Base-by-base conservation (phyloP, 2,797 vertebrate genomes). In the Molothrus ater region DNA sequence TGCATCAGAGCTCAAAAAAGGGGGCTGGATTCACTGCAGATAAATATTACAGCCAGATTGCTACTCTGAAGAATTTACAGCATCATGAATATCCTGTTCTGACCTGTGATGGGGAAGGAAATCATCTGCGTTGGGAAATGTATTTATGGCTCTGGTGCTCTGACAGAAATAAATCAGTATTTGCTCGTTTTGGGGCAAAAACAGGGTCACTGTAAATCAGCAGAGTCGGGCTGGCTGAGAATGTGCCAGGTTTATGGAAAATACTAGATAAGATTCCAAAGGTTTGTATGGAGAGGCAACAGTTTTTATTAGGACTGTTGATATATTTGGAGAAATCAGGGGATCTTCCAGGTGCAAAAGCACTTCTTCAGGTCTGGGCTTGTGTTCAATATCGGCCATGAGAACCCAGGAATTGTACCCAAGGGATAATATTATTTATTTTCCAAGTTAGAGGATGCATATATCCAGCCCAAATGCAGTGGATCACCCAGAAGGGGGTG, bases 81-180 rank as follows among this genome's bases (percentile, higher is more conserved):
- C 53, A 3, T 78, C 57, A 73, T 73, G 92, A 86, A 86, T 82
- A 59, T 66, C 36, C 8, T 66, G 54, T 85, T 85, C 92, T 87
- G 93, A 89, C 86, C 83, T 71, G 91, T 47, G 84, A 64, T 68
- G 71, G 64, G 88, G 72, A 93, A 86, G 92, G 51, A 87, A 89
- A 87, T 91, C n/a, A 75, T 80, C 74, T 60, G 51, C 14, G 2
- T 28, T 48, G 79, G 74, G 74, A 71, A 68, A 85, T 48, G 61
- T 71, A 87, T 95, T 94, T 92, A 89, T 92, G 59, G 86, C 83
- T 76, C 9, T 17, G 60, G 32, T 84, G 80, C 88, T 95, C 54
- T 51, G 94, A 81, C 92, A 80, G 71, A 60, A 87, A 91, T 94
- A 92, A 95, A 95, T 91, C 86, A 80, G 86, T 56, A 28, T 86